Percentiles rank a stretch among this genome's conserved stretches.
Evolutionary conservation across 1,140 invertebrate species (phyloP).

Genomic region (Galleria mellonella): DNA sequence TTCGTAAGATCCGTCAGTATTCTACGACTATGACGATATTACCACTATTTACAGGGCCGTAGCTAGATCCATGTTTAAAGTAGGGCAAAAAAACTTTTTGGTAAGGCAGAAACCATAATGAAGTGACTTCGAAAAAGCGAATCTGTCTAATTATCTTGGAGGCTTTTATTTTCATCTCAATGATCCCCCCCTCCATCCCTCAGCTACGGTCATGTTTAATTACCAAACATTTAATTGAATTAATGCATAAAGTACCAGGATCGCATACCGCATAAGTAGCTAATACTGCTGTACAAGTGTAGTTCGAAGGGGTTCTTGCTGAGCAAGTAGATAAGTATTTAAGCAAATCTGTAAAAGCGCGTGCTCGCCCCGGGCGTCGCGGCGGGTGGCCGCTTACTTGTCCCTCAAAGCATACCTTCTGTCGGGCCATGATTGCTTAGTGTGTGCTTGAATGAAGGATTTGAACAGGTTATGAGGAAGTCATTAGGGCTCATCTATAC

Average conservation of each 20-base stretch:
- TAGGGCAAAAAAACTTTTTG: no score
- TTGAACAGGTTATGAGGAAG: slow-evolving; percentile 6
- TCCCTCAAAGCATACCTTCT: slow-evolving; percentile 46
- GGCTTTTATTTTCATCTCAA: no score
- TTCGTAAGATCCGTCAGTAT: no score
- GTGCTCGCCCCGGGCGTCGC: slow-evolving; percentile 42
- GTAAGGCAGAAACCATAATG: no score
- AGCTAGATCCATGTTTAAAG: no score
- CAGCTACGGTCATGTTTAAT: no score
- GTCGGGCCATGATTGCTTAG: slow-evolving; percentile 37
- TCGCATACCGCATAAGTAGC: slow-evolving; percentile 28
- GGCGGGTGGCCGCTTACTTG: slow-evolving; percentile 40
- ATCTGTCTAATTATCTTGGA: no score
- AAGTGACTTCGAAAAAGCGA: no score
- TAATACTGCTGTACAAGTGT: slow-evolving; percentile 33
- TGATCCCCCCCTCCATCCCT: no score
- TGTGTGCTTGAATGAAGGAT: slow-evolving; percentile 29
- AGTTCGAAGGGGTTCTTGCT: slow-evolving; percentile 27
- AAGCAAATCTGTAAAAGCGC: slow-evolving; percentile 33
- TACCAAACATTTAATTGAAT: no score
- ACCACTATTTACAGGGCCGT: no score
- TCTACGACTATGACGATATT: no score
- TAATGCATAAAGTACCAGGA: slow-evolving; percentile 28
- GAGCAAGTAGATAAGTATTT: slow-evolving; percentile 8
- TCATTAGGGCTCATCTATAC: neutral